Percentiles rank a stretch among this genome's conserved stretches.
These are phyloP conservation scores for Zygaena filipendulae DNA, from an alignment of 2,888 invertebrate species.

Conservation along the genomic window DNA sequence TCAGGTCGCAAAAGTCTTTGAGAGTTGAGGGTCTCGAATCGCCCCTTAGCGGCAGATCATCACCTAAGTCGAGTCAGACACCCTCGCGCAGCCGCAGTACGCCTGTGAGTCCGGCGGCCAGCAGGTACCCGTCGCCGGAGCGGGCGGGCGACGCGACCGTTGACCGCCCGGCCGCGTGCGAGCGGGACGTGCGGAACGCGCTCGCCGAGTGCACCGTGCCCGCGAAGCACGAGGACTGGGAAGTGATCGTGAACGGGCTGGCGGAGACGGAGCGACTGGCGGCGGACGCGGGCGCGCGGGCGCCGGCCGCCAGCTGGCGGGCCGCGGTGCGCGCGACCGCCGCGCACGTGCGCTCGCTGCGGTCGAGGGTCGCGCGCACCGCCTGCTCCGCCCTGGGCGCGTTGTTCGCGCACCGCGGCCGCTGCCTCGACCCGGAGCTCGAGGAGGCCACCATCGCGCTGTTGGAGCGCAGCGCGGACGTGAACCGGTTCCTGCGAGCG, in stretches of 20 bases:
- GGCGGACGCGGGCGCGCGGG: conserved; percentile 73
- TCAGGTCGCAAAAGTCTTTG: conserved; percentile 21
- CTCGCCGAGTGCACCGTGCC: conserved; percentile 48
- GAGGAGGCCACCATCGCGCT: conserved; percentile 87
- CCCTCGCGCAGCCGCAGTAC: conserved; percentile 26
- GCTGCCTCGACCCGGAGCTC: conserved; percentile 76
- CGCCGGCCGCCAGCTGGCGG: conserved; percentile 75
- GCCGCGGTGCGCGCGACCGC: conserved; percentile 78
- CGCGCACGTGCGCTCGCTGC: conserved; percentile 85
- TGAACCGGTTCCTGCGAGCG: conserved; percentile 90
- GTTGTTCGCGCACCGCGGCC: conserved; percentile 75
- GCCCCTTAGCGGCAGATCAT: conserved; percentile 25
- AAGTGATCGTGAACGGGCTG: conserved; percentile 79
- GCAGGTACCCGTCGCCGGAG: conserved; percentile 31
- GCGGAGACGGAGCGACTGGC: conserved; percentile 75
- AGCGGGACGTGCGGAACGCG: conserved; percentile 47
- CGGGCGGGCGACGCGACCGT: conserved; percentile 23
- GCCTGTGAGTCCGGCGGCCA: conserved; percentile 27
- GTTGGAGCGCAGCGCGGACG: conserved; percentile 91
- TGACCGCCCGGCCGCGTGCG: conserved; percentile 21
- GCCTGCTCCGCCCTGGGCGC: conserved; percentile 87
- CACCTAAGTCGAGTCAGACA: conserved; percentile 18
- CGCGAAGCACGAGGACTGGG: conserved; percentile 83
- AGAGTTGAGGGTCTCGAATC: conserved; percentile 12
- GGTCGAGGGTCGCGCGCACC: conserved; percentile 92